Base-by-base conservation (phyloP, 1,140 invertebrate species). In the Linepithema humile region DNA sequence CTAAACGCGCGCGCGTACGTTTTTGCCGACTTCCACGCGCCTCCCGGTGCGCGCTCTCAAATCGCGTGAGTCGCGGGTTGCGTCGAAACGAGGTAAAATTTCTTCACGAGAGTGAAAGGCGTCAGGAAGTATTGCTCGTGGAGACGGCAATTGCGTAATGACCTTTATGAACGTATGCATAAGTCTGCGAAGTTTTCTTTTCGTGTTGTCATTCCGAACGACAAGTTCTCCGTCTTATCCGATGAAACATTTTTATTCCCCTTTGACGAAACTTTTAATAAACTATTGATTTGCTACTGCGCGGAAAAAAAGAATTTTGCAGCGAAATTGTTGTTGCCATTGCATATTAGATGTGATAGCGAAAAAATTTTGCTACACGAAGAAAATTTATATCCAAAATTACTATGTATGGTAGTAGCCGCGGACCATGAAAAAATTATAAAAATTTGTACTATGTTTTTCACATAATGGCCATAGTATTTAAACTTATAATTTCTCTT, bases 31-130 rank as follows among this genome's bases (percentile, higher is more conserved):
- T 12, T 3, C n/a, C n/a, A n/a, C n/a, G 2, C 6, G 12, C 26
- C 26, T n/a, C 17, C 20, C 20, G 23, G 50, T 23, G n/a, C 17
- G 48, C 3, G 12, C 70, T 65, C 40, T 64, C 48, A 48, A 64
- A 50, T 77, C 10, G 60, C 20, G 43, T 12, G 7, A 12, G 38
- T 45, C 43, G 1, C 15, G 3, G 9, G 0, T 38, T 20, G 15
- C 17, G 48, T 67, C 32, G 50, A 82, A 26, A n/a, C 82, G 62
- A 72, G 50, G 84, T 89, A 82, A 88, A 89, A 96, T 95, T 82
- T 94, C 95, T 80, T 87, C 35, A 74, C 26, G 65, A 85, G 85
- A 89, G 88, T 89, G 88, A 89, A 89, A 89, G 85, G 82, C 75
- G 74, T 87, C 69, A 67, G 88, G 85, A 70, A 74, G 67, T 50